Conservation (phyloP, 2,888 invertebrate genomes). For the Andrena chrysosceles region DNA sequence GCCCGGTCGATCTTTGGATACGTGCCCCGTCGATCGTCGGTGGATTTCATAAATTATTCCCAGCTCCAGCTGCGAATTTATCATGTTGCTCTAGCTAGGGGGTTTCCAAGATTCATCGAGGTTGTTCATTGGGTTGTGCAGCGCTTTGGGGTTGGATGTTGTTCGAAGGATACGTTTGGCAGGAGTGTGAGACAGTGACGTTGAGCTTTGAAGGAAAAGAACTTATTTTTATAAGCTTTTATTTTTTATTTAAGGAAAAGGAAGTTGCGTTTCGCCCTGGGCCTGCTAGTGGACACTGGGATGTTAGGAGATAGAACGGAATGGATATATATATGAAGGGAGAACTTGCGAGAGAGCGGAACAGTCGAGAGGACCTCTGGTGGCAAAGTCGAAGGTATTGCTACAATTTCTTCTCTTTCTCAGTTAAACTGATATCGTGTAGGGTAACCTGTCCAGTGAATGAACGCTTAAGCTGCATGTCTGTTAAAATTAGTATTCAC, state of each 20-base stretch:
- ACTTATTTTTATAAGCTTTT: too few relatives aligned
- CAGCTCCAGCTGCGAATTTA: neutral
- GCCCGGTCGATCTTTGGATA: neutral
- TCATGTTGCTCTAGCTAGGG: neutral
- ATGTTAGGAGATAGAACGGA: too few relatives aligned
- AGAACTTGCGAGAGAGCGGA: too few relatives aligned
- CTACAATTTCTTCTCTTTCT: too few relatives aligned
- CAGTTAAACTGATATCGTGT: too few relatives aligned
- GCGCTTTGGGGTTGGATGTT: neutral
- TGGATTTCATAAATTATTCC: conserved; percentile 80
- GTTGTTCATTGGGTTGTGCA: neutral
- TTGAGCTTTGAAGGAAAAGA: neutral
- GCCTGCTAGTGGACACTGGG: too few relatives aligned
- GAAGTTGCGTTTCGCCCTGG: neutral
- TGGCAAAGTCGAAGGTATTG: too few relatives aligned
- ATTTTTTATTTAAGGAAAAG: neutral
- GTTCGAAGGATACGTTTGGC: neutral
- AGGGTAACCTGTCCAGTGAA: too few relatives aligned
- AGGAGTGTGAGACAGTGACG: neutral
- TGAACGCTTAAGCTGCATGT: too few relatives aligned
- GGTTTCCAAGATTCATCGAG: neutral
- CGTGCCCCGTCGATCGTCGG: conserved; percentile 61
- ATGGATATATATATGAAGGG: too few relatives aligned
- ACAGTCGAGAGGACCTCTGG: too few relatives aligned
- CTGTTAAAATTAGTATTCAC: too few relatives aligned